Conservation (phyloP, 2,888 invertebrate species). For the Phortica magna region DNA sequence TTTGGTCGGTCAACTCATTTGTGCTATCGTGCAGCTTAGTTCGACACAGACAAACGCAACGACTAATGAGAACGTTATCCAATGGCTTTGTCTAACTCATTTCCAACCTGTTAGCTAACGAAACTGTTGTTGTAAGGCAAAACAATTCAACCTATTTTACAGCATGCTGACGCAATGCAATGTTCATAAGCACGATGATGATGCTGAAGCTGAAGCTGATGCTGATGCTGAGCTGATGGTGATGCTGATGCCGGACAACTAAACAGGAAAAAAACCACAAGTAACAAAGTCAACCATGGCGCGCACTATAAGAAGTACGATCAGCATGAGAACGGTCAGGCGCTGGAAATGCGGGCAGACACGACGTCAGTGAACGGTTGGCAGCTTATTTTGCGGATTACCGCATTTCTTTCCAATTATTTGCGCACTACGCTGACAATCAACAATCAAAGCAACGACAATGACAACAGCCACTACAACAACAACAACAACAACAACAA, state of each 20-base stretch:
- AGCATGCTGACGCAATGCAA: background rate
- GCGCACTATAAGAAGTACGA: background rate
- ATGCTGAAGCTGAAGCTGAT: background rate
- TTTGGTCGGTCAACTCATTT: background rate
- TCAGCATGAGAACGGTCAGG: background rate
- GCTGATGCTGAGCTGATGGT: background rate
- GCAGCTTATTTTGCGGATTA: slow-evolving; percentile 38
- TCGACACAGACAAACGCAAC: background rate
- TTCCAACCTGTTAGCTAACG: background rate
- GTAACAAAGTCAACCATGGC: background rate
- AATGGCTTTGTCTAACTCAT: too few species aligned
- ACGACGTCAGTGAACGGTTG: background rate
- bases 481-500: background rate
- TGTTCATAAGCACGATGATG: background rate
- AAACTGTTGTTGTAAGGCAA: background rate
- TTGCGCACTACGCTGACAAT: slow-evolving; percentile 42
- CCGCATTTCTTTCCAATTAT: slow-evolving; percentile 49
- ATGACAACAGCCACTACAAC: background rate
- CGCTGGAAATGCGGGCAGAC: background rate
- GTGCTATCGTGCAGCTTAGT: background rate
- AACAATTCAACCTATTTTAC: slow-evolving; percentile 19
- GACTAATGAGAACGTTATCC: background rate
- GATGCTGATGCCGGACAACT: background rate
- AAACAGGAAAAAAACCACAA: background rate
- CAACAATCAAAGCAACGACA: slow-evolving; percentile 45